These are phyloP conservation scores for Machaerirhynchus nigripectus DNA, from an alignment of 2,113 vertebrate species.

Conservation along the genomic window DNA sequence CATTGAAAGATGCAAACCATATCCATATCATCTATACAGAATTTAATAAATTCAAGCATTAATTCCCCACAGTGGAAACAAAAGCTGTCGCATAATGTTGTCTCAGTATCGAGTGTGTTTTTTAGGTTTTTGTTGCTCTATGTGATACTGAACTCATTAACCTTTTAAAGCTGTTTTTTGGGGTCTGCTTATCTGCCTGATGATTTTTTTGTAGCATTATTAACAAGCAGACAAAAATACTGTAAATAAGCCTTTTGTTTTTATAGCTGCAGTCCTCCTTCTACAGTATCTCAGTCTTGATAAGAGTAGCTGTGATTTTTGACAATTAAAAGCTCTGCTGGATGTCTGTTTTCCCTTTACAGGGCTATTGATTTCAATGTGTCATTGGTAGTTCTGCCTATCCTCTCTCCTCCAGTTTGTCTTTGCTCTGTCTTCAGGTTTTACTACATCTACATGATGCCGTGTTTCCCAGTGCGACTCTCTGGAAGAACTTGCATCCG, in stretches of 20 bases:
- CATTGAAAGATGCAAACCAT: neutral
- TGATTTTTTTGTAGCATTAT: neutral
- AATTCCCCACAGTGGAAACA: neutral
- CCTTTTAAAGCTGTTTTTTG: neutral
- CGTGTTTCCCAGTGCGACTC: neutral
- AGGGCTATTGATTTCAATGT: neutral
- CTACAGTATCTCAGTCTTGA: neutral
- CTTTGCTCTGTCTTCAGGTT: neutral
- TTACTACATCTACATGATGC: neutral
- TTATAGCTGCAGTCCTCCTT: neutral
- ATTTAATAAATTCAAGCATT: neutral
- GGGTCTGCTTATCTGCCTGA: neutral
- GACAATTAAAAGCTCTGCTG: neutral
- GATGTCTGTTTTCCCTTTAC: neutral
- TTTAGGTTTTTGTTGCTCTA: neutral
- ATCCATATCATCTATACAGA: neutral
- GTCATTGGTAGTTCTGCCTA: neutral
- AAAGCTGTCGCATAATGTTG: neutral
- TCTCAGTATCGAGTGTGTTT: neutral
- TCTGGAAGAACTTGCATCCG: neutral
- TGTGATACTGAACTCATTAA: neutral
- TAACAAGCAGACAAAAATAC: neutral
- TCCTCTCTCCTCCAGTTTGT: neutral
- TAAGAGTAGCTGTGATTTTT: neutral
- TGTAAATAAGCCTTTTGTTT: neutral